A percentile compares a stretch with the other conserved stretches of the same genome.
Conservation (phyloP, 2,113 vertebrate species). For the Grammomys dolichurus region DNA sequence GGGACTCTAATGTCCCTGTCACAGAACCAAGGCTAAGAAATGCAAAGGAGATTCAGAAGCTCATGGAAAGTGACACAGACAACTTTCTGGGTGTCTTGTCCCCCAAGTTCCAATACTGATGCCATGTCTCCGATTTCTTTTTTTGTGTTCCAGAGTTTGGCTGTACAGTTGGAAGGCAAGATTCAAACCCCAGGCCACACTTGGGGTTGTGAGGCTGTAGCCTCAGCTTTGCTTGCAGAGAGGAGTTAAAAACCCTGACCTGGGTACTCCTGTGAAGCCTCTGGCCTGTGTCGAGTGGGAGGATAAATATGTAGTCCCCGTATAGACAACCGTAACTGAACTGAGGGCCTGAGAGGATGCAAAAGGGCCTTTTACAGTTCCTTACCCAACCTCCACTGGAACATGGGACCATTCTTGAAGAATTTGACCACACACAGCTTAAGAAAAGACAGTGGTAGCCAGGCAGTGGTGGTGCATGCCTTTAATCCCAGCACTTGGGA, state of each 20-base stretch:
- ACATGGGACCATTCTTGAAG: neutral
- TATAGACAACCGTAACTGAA: neutral
- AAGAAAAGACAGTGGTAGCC: neutral
- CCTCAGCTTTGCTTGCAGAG: neutral
- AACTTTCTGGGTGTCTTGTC: neutral
- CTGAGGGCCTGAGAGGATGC: neutral
- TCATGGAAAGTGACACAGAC: accelerated
- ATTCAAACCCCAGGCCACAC: neutral
- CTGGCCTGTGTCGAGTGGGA: neutral
- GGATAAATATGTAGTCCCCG: neutral
- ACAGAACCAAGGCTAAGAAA: neutral
- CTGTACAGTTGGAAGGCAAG: neutral
- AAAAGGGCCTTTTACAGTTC: accelerated
- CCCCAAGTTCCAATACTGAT: neutral
- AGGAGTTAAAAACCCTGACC: neutral
- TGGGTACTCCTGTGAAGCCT: neutral
- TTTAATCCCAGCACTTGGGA: no score
- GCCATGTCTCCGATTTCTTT: neutral
- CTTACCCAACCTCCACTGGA: neutral
- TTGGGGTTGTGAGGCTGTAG: neutral
- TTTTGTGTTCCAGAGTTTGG: neutral
- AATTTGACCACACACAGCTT: accelerated
- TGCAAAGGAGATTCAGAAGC: neutral
- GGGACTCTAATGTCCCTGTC: accelerated
- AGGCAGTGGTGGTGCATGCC: no score